Percentiles rank a stretch among this genome's conserved stretches.
phyloP scores from a whole-genome alignment of 1,140 invertebrate species.

The Platorchestia sp. region DNA sequence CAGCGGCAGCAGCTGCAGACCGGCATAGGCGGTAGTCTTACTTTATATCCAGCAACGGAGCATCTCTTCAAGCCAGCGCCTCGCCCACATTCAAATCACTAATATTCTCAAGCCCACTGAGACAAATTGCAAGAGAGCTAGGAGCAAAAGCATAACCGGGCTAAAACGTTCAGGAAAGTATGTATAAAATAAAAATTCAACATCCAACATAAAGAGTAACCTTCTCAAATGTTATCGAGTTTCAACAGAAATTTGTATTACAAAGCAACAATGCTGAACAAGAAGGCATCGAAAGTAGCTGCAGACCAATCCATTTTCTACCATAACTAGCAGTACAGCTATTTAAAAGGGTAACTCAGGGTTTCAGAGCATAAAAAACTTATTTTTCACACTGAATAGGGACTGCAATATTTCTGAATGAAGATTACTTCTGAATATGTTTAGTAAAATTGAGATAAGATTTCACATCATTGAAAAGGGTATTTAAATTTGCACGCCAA shows the following conservation, averaged over 20 bases:
- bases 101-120: neutral
- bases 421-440: neutral
- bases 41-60: neutral
- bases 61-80: neutral
- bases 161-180: neutral
- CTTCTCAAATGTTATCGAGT: neutral
- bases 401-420: neutral
- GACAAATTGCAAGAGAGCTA: neutral
- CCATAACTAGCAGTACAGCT: neutral
- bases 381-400: neutral
- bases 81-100: neutral
- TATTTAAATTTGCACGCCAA: neutral
- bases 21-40: conserved; percentile 18
- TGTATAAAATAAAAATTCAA: neutral
- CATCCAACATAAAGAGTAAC: neutral
- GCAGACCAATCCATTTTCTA: neutral
- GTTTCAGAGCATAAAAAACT: neutral
- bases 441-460: neutral
- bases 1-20: neutral
- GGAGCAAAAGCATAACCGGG: neutral
- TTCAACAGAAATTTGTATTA: neutral
- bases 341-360: neutral
- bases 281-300: neutral
- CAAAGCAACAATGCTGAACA: neutral
- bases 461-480: neutral